phyloP scores from a whole-genome alignment of 2,888 invertebrate species.

The Dione juno region DNA sequence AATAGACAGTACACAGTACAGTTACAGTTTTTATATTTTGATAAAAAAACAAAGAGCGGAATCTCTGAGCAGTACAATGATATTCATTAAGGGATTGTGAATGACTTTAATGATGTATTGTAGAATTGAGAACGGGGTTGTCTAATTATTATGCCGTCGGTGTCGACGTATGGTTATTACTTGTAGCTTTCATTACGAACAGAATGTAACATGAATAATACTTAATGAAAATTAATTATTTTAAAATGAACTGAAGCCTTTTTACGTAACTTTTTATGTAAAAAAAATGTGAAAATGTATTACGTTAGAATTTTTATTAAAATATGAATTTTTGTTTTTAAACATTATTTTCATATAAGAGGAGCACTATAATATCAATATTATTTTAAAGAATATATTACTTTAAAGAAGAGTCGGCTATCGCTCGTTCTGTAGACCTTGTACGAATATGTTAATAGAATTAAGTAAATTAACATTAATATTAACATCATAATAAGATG shows the following conservation, averaged over 20 bases:
- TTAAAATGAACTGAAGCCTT: not conserved
- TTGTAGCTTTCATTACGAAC: conserved; percentile 24
- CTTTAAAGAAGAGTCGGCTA: too few species aligned
- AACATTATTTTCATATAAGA: too few species aligned
- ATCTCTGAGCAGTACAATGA: conserved; percentile 15
- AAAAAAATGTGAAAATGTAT: too few species aligned
- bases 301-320: too few species aligned
- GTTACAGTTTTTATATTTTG: conserved; percentile 9
- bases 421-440: too few species aligned
- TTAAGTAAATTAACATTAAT: too few species aligned
- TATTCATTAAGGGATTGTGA: conserved; percentile 33
- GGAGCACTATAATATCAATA: too few species aligned
- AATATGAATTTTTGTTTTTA: not conserved
- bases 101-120: conserved; percentile 32
- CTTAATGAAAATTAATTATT: conserved; percentile 8
- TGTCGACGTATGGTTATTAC: conserved; percentile 30
- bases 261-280: not conserved
- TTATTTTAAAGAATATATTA: too few species aligned
- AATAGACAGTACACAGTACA: not conserved
- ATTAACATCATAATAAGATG: too few species aligned
- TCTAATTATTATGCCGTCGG: conserved; percentile 26
- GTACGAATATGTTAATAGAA: too few species aligned
- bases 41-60: conserved; percentile 6
- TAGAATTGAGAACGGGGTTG: conserved; percentile 12
- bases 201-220: conserved; percentile 17